phyloP scores from a whole-genome alignment of 2,888 invertebrate species.

The Hymenopus coronatus region DNA sequence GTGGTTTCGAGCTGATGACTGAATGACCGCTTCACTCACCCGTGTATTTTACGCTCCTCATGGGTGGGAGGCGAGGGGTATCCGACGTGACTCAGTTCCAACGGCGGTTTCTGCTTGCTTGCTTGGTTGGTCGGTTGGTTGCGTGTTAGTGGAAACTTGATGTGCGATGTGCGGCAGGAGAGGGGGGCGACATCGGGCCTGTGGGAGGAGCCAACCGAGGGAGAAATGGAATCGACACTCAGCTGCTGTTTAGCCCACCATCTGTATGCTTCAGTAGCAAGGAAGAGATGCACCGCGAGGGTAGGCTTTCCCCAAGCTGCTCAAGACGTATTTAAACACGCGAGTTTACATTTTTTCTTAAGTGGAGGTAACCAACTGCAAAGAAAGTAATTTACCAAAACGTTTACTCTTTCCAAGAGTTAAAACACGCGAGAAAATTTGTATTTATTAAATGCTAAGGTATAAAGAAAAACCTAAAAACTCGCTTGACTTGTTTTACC shows the following conservation, averaged over 20 bases:
- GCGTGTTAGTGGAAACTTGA: constrained; percentile 2
- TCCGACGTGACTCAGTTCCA: background rate
- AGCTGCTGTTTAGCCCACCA: background rate
- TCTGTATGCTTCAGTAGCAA: background rate
- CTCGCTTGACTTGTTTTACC: too few species aligned
- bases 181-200: background rate
- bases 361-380: background rate
- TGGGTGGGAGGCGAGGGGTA: background rate
- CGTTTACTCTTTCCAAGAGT: too few species aligned
- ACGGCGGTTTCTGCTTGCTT: constrained; percentile 9
- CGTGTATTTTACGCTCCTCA: constrained; percentile 25
- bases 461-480: too few species aligned
- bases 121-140: constrained; percentile 13
- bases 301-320: background rate
- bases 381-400: too few species aligned
- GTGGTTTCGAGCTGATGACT: constrained; percentile 23
- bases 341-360: background rate
- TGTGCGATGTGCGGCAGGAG: background rate
- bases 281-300: background rate
- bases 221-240: background rate
- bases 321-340: background rate
- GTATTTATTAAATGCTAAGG: too few species aligned
- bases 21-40: constrained; percentile 26
- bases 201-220: background rate
- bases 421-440: too few species aligned